Evolutionary conservation across 2,113 vertebrate species (phyloP), one percentile per base, ranked within the genome.

Genomic region (Pristiophorus japonicus): DNA sequence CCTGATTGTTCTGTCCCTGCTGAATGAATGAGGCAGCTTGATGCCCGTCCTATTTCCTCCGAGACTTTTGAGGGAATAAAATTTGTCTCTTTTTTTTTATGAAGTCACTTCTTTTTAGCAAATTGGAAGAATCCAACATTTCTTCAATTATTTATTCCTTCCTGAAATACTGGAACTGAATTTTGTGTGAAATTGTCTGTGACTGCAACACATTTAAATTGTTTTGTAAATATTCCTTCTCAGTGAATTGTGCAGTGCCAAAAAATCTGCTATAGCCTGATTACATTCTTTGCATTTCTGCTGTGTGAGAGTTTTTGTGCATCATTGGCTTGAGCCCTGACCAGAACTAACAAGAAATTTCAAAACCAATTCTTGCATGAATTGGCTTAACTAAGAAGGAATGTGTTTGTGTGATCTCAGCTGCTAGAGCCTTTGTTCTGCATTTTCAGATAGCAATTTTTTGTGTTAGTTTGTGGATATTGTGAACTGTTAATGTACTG

Each of bases 141-240:
- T 70, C 7, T 65, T 70, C 2, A 14, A 27, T 67, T 24, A 94
- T 45, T 30, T 47, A 16, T 70, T 94, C 42, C 65, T 94, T 51
- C 93, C 45, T 94, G 24, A 34, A 94, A 73, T 70, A 18, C 22
- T 51, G 11, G 65, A 47, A 70, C 20, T 94, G 66, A 94, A 73
- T 94, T 70, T 70, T 94, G 30, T 94, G 42, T 94, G 66, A 94
- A 94, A 94, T 70, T 73, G 63, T 27, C 63, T 94, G 93, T 94
- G 66, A 94, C 45, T 47, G 30, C 16, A 42, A 47, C 3, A 73
- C 30, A 51, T 73, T 47, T 30, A 14, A 94, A 94, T 94, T 94
- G 24, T 73, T 47, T 94, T 45, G 42, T 42, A 47, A 14, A 55
- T 91, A 20, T 65, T 70, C 24, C 27, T 45, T 67, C 45, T 47